Percentiles rank a stretch among this genome's conserved stretches.
phyloP scores from a whole-genome alignment of 37 sponge, comb jelly and placozoan species.

The Theonella swinhoei region DNA sequence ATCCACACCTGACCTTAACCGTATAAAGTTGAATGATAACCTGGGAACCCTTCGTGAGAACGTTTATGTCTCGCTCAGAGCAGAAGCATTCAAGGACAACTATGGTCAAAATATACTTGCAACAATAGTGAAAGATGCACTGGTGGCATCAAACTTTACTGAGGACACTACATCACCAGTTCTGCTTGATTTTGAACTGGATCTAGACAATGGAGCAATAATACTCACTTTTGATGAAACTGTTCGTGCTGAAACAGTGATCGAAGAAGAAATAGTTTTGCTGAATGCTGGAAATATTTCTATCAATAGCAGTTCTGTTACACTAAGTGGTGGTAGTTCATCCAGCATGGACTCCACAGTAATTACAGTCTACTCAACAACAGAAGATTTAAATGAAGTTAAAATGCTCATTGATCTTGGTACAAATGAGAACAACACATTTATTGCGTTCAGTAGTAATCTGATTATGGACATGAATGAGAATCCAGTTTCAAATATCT shows the following conservation, averaged over 20 bases:
- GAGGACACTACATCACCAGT: slow-evolving; percentile 69
- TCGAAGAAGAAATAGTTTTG: slow-evolving; percentile 58
- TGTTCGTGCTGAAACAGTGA: slow-evolving; percentile 60
- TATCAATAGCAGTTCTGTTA: slow-evolving; percentile 1
- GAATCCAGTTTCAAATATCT: slow-evolving; percentile 52
- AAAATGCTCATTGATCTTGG: slow-evolving; percentile 63
- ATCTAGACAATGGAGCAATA: slow-evolving; percentile 59
- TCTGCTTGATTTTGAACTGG: slow-evolving; percentile 64
- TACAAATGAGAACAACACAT: slow-evolving; percentile 43
- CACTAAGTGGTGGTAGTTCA: slow-evolving; percentile 49
- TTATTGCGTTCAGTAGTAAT: slow-evolving; percentile 49
- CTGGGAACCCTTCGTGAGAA: slow-evolving; percentile 54
- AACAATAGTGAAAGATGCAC: slow-evolving; percentile 49
- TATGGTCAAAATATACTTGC: slow-evolving; percentile 71
- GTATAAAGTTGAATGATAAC: slow-evolving; percentile 68
- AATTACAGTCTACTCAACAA: slow-evolving; percentile 53
- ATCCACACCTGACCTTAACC: slow-evolving; percentile 66
- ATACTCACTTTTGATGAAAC: slow-evolving; percentile 86
- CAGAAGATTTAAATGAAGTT: slow-evolving; percentile 67
- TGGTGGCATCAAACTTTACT: slow-evolving; percentile 57
- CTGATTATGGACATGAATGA: slow-evolving; percentile 79
- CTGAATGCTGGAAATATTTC: slow-evolving; percentile 43
- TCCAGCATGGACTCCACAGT: slow-evolving; percentile 52
- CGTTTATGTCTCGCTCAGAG: slow-evolving; percentile 72
- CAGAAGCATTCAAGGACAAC: slow-evolving; percentile 79